phyloP scores from a whole-genome alignment of 2,113 vertebrate genomes.

The Euleptes europaea region DNA sequence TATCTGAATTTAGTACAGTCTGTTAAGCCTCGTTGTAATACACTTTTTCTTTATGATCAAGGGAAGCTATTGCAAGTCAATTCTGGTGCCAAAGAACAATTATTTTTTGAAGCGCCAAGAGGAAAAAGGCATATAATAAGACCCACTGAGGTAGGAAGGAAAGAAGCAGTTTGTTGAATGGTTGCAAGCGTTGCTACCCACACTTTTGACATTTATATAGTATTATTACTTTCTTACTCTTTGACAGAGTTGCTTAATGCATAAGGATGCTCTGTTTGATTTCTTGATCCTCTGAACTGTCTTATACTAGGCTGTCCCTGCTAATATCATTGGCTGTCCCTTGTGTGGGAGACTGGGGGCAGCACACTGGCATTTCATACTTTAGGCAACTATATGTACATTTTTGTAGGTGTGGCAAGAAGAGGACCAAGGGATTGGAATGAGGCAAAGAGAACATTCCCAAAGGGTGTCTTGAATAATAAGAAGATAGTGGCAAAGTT shows the following conservation, averaged over 20 bases:
- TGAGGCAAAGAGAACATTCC: no score
- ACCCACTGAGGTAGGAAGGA: slow-evolving; percentile 79
- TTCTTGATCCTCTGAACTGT: not conserved
- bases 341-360: not conserved
- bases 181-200: slow-evolving; percentile 16
- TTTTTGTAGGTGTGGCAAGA: not conserved
- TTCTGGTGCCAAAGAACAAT: slow-evolving; percentile 94
- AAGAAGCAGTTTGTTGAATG: slow-evolving; percentile 4
- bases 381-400: not conserved
- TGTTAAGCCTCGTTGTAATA: slow-evolving; percentile 15
- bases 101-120: slow-evolving; percentile 97
- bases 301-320: not conserved
- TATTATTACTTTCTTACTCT: not conserved
- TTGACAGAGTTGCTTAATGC: not conserved
- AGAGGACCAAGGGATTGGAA: not conserved
- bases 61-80: slow-evolving; percentile 97
- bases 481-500: not conserved
- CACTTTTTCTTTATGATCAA: slow-evolving; percentile 63
- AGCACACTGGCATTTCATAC: not conserved
- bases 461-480: no score
- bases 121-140: slow-evolving; percentile 88
- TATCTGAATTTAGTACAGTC: slow-evolving; percentile 41
- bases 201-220: not conserved
- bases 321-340: no score
- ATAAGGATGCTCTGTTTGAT: not conserved